Base-by-base conservation (phyloP, 2,888 invertebrate genomes). In the Hesperia comma region DNA sequence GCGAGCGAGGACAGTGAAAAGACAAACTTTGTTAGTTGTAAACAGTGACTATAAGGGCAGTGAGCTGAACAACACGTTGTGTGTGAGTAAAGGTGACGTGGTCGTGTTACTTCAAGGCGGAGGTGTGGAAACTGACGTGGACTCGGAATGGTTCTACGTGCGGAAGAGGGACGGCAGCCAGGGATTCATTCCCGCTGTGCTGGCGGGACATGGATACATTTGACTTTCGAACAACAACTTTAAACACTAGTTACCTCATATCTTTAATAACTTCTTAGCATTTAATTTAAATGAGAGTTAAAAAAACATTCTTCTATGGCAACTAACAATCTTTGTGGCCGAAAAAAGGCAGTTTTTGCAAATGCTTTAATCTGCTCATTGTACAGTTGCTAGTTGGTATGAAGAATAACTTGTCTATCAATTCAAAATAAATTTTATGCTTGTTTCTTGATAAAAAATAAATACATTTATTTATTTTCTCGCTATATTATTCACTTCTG, bases 161-260 rank as follows among this genome's bases (percentile, higher is more conserved):
- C 93, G 93, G 78, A 95, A 95, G 73, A 94, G 94, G 70, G 95
- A 95, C 74, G 96, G 96, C 0, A 91, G 87, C 69, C 95, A 95
- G 77, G 96, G 96, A 51, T 96, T 95, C 75, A 96, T 97, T 74
- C 97, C 97, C 0, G 95, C 96, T 8, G 95, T 93, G 56, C 94
- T 96, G 17, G 96, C 96, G 55, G 96, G 96, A 4, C 95, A 96
- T 84, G 96, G 96, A 17, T 96, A 96, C 82, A 93, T 96, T 80
- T 96, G 78, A 83, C 12, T 14, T 53, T 58, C 19, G 21, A 19
- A 4, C 8, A 7, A 3, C 6, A 17, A 32, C 3, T n/a, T 33
- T 19, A 33, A 15, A 33, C 33, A 33, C 17, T 32, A 60, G 60
- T 60, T 60, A 60, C 53, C 61, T 64, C 46, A 19, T 46, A 37